Base-by-base conservation (phyloP, 2,113 vertebrate species). In the Oenanthe oenanthe region DNA sequence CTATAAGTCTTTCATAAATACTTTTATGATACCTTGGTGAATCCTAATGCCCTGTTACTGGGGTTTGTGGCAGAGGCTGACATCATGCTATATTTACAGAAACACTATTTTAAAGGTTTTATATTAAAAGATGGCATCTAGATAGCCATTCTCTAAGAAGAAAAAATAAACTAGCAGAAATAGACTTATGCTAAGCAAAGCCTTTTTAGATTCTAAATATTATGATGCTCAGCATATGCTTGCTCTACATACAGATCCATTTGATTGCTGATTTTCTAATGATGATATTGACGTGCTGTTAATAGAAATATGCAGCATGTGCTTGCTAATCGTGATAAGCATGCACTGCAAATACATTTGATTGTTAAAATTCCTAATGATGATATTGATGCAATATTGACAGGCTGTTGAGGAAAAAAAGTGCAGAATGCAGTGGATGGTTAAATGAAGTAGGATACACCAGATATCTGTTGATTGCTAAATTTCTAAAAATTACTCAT, bases 361-460 rank as follows among this genome's bases (percentile, higher is more conserved):
- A 95, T 88, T 91, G 71, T 77, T 95, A 82, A 93, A 96, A 93
- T 96, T 96, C 88, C 82, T 92, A 96, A 96, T 85, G 58, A 93
- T 73, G 54, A 62, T 85, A 94, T 88, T 0, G 80, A 96, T 91
- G 91, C 15, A 67, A 66, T 93, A 93, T 94, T 75, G 82, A 91
- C 71, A 79, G 28, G 56, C 76, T 88, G 91, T 45, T 97, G 62
- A 94, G 53, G 51, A 89, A 86, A 45, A 73, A 58, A 91, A 80
- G 66, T 50, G 47, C 73, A 82, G 66, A 85, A 91, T 38, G 20
- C 40, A 61, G 11, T 45, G 75, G 57, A 67, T 53, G 43, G 51
- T 48, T 93, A 95, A 91, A 84, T 43, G 85, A 77, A 12, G 31
- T 65, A 66, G 57, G 20, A 92, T 45, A 81, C 13, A 43, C 9